Evolutionary conservation across 2,888 invertebrate species (phyloP).

Genomic region (Horisme vitalbata): DNA sequence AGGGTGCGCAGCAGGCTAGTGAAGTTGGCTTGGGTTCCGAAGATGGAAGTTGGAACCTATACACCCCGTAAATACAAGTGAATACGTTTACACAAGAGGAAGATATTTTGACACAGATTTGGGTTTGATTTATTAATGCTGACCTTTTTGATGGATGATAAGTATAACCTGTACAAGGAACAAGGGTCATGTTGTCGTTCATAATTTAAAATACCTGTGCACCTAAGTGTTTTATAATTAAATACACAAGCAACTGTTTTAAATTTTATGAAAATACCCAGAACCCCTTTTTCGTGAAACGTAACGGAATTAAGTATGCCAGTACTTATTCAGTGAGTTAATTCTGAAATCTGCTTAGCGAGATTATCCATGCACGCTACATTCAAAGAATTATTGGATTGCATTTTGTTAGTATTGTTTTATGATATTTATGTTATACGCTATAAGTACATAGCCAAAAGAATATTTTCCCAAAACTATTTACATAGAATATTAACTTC

Average conservation of each 20-base stretch:
- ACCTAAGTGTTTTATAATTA: conserved; percentile 32
- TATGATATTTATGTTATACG: no score
- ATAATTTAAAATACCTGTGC: conserved; percentile 28
- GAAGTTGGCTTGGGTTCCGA: no score
- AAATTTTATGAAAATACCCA: conserved; percentile 31
- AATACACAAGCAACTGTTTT: conserved; percentile 32
- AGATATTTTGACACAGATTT: conserved; percentile 19
- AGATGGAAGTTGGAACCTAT: no score
- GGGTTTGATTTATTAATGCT: conserved; percentile 24
- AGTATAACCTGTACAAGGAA: background rate
- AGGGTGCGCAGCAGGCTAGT: no score
- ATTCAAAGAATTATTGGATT: background rate
- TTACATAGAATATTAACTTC: no score
- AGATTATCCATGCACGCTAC: conserved; percentile 1
- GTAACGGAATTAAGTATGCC: conserved; percentile 15
- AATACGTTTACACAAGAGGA: no score
- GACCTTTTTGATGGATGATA: conserved; percentile 25
- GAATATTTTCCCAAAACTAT: no score
- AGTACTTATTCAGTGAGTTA: conserved; percentile 13
- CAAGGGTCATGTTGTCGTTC: conserved; percentile 26
- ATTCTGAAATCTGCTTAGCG: conserved; percentile 8
- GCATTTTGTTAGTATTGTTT: no score
- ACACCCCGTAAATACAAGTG: no score
- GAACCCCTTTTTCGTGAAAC: conserved; percentile 25
- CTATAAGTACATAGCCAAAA: no score